Evolutionary conservation across 1,140 invertebrate genomes (phyloP).

Genomic region (Leptinotarsa undecemlineata): DNA sequence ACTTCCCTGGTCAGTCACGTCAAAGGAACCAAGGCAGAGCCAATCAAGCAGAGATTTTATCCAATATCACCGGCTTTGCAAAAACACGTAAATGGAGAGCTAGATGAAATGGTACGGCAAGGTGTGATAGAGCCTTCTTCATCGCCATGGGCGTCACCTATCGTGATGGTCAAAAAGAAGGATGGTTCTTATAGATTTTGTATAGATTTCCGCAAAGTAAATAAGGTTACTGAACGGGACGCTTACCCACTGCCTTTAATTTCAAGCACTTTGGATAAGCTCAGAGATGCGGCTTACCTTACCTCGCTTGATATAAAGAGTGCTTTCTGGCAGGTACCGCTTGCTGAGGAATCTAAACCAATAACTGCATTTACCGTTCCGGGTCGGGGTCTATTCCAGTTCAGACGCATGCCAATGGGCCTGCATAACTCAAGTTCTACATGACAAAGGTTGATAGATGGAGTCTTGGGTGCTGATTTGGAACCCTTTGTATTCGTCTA

Average conservation of each 20-base stretch:
- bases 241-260: constrained; percentile 41
- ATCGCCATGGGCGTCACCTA: constrained; percentile 1
- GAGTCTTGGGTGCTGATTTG: constrained; percentile 2
- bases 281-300: constrained; percentile 45
- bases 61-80: constrained; percentile 35
- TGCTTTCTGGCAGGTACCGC: constrained; percentile 49
- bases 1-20: background rate
- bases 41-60: constrained; percentile 43
- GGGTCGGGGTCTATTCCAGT: constrained; percentile 45
- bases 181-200: constrained; percentile 24
- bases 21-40: background rate
- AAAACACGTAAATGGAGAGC: constrained; percentile 33
- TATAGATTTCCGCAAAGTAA: constrained; percentile 12
- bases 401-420: constrained; percentile 46
- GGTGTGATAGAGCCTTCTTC: background rate
- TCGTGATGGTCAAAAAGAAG: constrained; percentile 10
- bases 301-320: constrained; percentile 45
- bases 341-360: constrained; percentile 38
- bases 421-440: background rate
- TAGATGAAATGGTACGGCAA: constrained; percentile 22
- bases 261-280: constrained; percentile 38
- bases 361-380: constrained; percentile 40
- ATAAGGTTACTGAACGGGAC: constrained; percentile 32
- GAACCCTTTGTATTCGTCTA: constrained; percentile 10
- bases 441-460: constrained; percentile 1